These are phyloP conservation scores for Loris lydekkerianus DNA, from an alignment of 2,797 vertebrate species.

Conservation along the genomic window DNA sequence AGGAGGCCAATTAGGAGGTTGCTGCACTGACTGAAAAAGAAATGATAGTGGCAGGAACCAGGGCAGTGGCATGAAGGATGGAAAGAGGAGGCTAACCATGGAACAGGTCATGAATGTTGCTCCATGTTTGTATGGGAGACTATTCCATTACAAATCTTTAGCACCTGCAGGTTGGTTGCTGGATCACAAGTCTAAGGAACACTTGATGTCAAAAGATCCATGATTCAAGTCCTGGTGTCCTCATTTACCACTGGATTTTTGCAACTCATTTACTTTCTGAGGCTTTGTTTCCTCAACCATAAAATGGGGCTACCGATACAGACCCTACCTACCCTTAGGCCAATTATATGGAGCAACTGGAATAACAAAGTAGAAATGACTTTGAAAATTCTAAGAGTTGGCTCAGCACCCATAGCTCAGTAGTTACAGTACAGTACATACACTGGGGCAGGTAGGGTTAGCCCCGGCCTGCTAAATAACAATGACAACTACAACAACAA, in stretches of 20 bases:
- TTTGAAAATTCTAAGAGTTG: not conserved
- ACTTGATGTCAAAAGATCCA: not conserved
- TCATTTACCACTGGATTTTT: not conserved
- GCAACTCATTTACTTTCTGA: not conserved
- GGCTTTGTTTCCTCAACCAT: not conserved
- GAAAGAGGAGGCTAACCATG: not conserved
- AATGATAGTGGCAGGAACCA: not conserved
- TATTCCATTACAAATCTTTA: not conserved
- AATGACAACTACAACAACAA: too few relatives aligned
- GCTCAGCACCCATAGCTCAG: too few relatives aligned
- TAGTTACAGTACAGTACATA: too few relatives aligned
- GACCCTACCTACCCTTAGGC: too few relatives aligned
- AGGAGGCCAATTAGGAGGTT: not conserved
- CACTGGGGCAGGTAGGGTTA: too few relatives aligned
- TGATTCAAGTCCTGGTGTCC: not conserved
- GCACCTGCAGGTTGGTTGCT: not conserved
- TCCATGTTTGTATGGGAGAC: not conserved
- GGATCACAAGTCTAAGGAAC: not conserved
- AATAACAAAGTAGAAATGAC: not conserved
- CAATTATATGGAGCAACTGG: not conserved
- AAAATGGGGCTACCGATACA: not conserved
- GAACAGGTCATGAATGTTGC: not conserved
- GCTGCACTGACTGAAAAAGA: not conserved
- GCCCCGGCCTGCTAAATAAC: too few relatives aligned
- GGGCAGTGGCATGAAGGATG: not conserved